phyloP scores from a whole-genome alignment of 2,888 invertebrate genomes.

The Chymomyza caudatula region DNA sequence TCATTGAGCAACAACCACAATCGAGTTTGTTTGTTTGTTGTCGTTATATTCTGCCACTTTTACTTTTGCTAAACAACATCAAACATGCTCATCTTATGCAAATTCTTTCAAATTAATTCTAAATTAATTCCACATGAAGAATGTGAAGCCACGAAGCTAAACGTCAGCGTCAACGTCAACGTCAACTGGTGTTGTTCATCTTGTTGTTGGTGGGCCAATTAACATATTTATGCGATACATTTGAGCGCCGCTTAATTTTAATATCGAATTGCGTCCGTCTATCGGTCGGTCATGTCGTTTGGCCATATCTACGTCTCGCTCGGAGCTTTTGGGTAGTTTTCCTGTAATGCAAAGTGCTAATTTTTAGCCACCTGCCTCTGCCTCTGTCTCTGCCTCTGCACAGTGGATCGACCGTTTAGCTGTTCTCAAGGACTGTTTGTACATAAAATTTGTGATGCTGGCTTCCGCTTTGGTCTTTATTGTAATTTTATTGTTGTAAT shows the following conservation, averaged over 20 bases:
- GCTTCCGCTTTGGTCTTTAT: conserved; percentile 54
- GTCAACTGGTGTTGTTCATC: conserved; percentile 2
- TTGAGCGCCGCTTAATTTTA: conserved; percentile 60
- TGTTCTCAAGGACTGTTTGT: conserved; percentile 63
- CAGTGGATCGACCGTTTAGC: neutral
- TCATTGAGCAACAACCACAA: neutral
- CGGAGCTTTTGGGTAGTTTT: conserved; percentile 12
- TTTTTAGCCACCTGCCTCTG: conserved; percentile 49
- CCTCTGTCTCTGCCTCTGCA: neutral
- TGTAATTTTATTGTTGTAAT: conserved; percentile 41
- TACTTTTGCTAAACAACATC: conserved; percentile 34
- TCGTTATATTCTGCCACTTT: conserved; percentile 29
- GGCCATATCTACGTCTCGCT: too few relatives aligned
- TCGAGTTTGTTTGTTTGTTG: neutral
- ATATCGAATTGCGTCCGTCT: conserved; percentile 37
- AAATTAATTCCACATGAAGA: conserved; percentile 39
- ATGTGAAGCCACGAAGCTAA: conserved; percentile 29
- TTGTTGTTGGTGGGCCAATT: conserved; percentile 38
- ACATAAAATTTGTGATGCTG: conserved; percentile 61
- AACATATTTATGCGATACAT: conserved; percentile 71
- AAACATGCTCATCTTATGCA: conserved; percentile 51
- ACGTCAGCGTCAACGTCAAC: conserved; percentile 20
- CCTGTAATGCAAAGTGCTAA: conserved; percentile 51
- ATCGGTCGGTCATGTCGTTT: neutral
- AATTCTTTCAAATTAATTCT: conserved; percentile 55